Base-by-base conservation (phyloP, 2,797 vertebrate genomes). In the Lemur catta region DNA sequence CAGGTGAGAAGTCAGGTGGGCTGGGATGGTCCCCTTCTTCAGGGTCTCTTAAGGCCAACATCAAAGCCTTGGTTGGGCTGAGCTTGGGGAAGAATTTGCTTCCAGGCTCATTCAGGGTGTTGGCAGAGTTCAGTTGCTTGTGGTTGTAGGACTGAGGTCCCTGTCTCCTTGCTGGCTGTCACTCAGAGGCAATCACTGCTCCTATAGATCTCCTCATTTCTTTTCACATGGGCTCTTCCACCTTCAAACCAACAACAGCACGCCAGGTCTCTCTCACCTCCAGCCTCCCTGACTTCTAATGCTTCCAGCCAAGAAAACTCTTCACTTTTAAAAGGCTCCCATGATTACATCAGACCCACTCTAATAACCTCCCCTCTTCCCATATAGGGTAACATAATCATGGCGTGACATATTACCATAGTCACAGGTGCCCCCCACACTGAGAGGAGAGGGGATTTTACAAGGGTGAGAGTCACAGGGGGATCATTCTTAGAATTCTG, bases 11-110 rank as follows among this genome's bases (percentile, higher is more conserved):
- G 33, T 24, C 35, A 11, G 33, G n/a, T 22, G 52, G 33, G 28
- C 1, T 26, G 11, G 43, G 69, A 22, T 12, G 30, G 12, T 61
- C 46, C 50, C 43, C 33, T 75, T 7, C 52, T 30, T 35, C 2
- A 3, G 5, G 7, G 30, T 65, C 7, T 33, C 65, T 9, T 57
- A 41, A 28, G 35, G 48, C 24, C 12, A 35, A 63, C 46, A 17
- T 85, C 55, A 11, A 9, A 43, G 85, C 22, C 9, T 33, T 63
- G 26, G 17, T 61, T 10, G 7, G 78, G 10, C 57, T 46, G 15
- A 1, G 12, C 9, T 55, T 41, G 9, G 8, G 22, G n/a, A 26
- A 24, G 18, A 38, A 28, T 14, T 6, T 4, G 7, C n/a, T 2
- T 18, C 55, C 48, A 13, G 43, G 26, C 46, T 55, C 55, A 18